phyloP scores from a whole-genome alignment of 2,113 vertebrate genomes.

The Mohoua ochrocephala region DNA sequence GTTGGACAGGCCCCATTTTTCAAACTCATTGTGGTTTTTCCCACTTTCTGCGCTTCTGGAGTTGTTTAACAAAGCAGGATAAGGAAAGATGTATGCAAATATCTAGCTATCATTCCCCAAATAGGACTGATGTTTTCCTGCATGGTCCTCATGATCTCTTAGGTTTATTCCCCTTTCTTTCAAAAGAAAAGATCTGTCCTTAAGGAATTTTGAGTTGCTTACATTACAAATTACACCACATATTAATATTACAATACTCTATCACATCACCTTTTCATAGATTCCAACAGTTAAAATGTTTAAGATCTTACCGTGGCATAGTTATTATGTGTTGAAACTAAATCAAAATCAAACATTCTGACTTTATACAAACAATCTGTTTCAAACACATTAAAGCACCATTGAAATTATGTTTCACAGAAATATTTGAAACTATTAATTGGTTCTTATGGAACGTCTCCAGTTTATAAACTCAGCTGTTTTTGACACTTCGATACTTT shows the following conservation, averaged over 20 bases:
- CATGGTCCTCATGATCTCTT: background rate
- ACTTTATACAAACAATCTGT: constrained; percentile 43
- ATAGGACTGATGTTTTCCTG: background rate
- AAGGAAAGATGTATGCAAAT: background rate
- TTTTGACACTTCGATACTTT: background rate
- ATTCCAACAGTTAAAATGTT: constrained; percentile 16
- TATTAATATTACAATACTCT: background rate
- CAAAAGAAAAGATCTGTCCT: background rate
- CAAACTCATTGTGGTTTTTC: background rate
- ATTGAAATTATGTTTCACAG: background rate
- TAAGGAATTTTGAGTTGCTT: background rate
- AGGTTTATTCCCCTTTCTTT: background rate
- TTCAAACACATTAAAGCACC: background rate
- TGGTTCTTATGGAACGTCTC: background rate
- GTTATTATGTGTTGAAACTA: constrained; percentile 9
- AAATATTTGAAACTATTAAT: constrained; percentile 50
- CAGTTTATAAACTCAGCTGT: background rate
- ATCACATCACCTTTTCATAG: background rate
- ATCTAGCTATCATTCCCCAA: background rate
- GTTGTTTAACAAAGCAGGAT: background rate
- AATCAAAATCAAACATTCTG: constrained; percentile 38
- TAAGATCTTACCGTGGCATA: background rate
- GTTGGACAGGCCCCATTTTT: background rate
- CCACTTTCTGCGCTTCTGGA: background rate
- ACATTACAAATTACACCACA: background rate